Evolutionary conservation across 2,113 vertebrate species (phyloP).

Genomic region (Peromyscus leucopus): DNA sequence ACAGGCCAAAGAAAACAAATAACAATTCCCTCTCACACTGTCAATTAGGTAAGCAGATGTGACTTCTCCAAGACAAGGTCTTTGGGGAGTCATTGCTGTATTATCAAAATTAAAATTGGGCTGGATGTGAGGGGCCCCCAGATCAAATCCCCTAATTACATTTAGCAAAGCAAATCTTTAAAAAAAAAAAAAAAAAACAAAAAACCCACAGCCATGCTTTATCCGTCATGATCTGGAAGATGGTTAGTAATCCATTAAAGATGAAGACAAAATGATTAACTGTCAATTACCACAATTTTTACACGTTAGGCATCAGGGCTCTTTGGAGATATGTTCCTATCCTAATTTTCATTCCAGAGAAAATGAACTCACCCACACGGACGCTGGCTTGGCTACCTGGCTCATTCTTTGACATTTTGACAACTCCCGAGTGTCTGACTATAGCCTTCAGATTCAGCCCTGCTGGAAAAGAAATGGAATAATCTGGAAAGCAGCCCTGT

Average conservation of each 20-base stretch:
- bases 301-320: not conserved
- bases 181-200: not conserved
- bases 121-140: slow-evolving; percentile 17
- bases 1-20: slow-evolving; percentile 79
- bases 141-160: slow-evolving; percentile 58
- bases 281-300: slow-evolving; percentile 10
- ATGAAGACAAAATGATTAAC: slow-evolving; percentile 66
- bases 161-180: slow-evolving; percentile 56
- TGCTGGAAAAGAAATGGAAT: slow-evolving; percentile 62
- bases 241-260: slow-evolving; percentile 36
- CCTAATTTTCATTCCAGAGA: slow-evolving; percentile 35
- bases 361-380: slow-evolving; percentile 7
- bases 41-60: slow-evolving; percentile 77
- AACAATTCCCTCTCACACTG: not conserved
- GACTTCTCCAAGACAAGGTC: slow-evolving; percentile 51
- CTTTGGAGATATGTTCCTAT: not conserved
- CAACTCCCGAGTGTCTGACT: not conserved
- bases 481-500: slow-evolving; percentile 23
- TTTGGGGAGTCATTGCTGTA: slow-evolving; percentile 67
- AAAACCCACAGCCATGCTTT: slow-evolving; percentile 40
- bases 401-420: slow-evolving; percentile 48
- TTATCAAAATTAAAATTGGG: slow-evolving; percentile 70
- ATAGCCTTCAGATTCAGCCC: slow-evolving; percentile 46
- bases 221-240: slow-evolving; percentile 64
- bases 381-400: not conserved